Conservation (phyloP, 2,888 invertebrate genomes). For the Ormyrus pomaceus region DNA sequence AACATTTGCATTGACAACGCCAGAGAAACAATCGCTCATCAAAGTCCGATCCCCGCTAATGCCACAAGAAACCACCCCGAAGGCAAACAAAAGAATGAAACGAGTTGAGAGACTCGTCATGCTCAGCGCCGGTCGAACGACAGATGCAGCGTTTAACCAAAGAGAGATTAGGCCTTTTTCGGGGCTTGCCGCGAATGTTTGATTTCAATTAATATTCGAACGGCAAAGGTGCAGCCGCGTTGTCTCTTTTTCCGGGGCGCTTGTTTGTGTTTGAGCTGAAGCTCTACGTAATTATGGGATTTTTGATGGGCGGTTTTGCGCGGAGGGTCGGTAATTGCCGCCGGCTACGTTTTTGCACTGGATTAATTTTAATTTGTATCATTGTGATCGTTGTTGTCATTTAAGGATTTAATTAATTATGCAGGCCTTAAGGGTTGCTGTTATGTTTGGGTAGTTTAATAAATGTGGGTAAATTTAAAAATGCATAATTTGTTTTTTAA, state of each 20-base stretch:
- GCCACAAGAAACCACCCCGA: neutral
- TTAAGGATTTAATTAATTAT: too few species aligned
- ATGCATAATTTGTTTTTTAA: too few species aligned
- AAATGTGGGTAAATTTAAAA: too few species aligned
- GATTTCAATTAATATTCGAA: conserved; percentile 33
- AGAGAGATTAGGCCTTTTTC: neutral
- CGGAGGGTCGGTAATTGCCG: neutral
- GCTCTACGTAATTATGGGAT: conserved; percentile 10
- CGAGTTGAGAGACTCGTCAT: neutral
- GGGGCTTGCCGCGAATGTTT: conserved; percentile 7
- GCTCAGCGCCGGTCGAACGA: neutral
- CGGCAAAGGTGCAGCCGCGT: conserved; percentile 2
- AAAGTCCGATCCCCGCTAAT: neutral
- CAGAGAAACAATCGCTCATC: too few species aligned
- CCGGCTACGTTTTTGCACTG: neutral
- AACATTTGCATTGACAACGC: too few species aligned
- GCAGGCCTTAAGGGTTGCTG: too few species aligned
- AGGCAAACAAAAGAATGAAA: neutral
- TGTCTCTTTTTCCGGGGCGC: neutral
- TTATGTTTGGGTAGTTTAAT: too few species aligned
- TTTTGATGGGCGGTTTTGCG: neutral
- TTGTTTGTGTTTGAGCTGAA: conserved; percentile 10
- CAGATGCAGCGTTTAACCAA: conserved; percentile 12
- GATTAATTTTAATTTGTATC: neutral
- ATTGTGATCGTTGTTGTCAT: too few species aligned